Base-by-base conservation (phyloP, 2,888 invertebrate species). In the Philereme vetulata region DNA sequence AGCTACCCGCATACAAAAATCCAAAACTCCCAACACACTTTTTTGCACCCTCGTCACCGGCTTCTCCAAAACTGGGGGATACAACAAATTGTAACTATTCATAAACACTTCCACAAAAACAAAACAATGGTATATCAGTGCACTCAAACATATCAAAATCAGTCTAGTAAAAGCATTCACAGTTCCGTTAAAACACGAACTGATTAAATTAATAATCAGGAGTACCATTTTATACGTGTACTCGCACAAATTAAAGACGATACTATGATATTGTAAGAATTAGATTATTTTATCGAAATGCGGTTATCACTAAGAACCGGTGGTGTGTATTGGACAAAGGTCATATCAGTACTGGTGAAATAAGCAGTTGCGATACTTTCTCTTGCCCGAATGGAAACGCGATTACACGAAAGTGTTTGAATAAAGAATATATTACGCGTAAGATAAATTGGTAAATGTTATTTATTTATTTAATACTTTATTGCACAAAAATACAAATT, bases 21-120 rank as follows among this genome's bases (percentile, higher is more conserved):
- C 62, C 2, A 66, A 58, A 0, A 82, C 64, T 38, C 60, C 52
- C 0, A 71, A 60, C 6, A 79, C 64, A 42, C 66, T 57, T 62
- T 62, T 66, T 36, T 80, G 72, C 3, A 77, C 55, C 40, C 55
- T 70, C 4, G 64, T 61, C 4, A 86, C 62, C 5, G 79, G 72
- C 32, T 81, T 80, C 0, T 82, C 77, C 51, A 91, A 72, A 68
- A 81, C 83, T 21, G 86, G 85, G 0, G 90, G 89, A 56, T 88
- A 91, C 67, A 89, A 76, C 38, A 80, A 72, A 58, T 83, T 78
- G 45, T 82, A 88, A 68, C 85, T 88, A 58, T 91, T 88, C 9
- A 90, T 60, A 51, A 90, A 81, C 69, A 91, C 81, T 80, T 92
- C 91, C 5, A 78, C 82, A 6, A 90, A 68, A 60, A 91, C 83